Percentiles rank a stretch among this genome's conserved stretches.
Evolutionary conservation across 1,140 invertebrate species (phyloP).

Genomic region (Homarus americanus): DNA sequence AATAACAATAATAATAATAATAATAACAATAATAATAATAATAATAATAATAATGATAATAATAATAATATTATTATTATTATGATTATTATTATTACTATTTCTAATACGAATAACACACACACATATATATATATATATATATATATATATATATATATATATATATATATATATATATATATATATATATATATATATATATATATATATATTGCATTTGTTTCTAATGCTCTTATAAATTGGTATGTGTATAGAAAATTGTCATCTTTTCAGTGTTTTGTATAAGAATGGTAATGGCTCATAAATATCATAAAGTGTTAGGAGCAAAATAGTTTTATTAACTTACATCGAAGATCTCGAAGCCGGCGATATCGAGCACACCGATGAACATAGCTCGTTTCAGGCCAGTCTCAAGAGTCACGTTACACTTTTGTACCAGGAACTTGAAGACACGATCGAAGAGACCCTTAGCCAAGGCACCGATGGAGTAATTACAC

Average conservation of each 20-base stretch:
- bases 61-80: not conserved
- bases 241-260: too few species aligned
- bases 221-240: too few species aligned
- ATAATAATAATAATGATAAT: not conserved
- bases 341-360: slow-evolving; percentile 25
- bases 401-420: slow-evolving; percentile 25
- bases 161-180: too few species aligned
- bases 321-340: slow-evolving; percentile 77
- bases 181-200: not conserved
- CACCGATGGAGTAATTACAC: slow-evolving; percentile 13
- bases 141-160: too few species aligned
- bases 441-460: slow-evolving; percentile 10
- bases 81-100: not conserved
- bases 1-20: not conserved
- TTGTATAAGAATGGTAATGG: too few species aligned
- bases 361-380: slow-evolving; percentile 31
- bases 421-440: slow-evolving; percentile 8
- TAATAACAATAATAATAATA: not conserved
- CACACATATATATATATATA: too few species aligned
- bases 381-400: slow-evolving; percentile 26
- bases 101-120: too few species aligned
- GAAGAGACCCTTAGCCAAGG: slow-evolving; percentile 42
- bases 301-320: too few species aligned
- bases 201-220: too few species aligned
- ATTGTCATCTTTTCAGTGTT: too few species aligned